Percentiles rank a stretch among this genome's conserved stretches.
Evolutionary conservation across 2,113 vertebrate species (phyloP).

Genomic region (Parus major): DNA sequence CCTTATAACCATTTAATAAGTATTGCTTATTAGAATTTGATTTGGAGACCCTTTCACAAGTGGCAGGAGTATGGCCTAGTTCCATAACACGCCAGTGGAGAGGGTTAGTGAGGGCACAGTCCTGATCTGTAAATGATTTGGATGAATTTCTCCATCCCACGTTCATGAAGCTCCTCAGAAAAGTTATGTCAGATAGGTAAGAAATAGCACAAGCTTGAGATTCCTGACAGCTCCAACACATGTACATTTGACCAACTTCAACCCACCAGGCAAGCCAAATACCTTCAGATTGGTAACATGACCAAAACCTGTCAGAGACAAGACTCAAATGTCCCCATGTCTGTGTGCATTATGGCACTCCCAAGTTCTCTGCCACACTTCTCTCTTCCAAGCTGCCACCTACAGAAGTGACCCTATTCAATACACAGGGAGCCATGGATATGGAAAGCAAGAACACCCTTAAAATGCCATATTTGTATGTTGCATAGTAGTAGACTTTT

Average conservation of each 20-base stretch:
- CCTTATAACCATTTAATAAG: not conserved
- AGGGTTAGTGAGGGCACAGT: not conserved
- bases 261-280: not conserved
- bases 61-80: not conserved
- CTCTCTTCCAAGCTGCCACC: not conserved
- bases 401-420: not conserved
- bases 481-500: not conserved
- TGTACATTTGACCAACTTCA: not conserved
- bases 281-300: not conserved
- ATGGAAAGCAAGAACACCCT: not conserved
- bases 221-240: not conserved
- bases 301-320: not conserved
- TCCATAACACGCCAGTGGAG: not conserved
- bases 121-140: not conserved
- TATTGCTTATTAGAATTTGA: not conserved
- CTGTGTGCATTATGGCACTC: not conserved
- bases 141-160: not conserved
- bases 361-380: rapidly evolving
- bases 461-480: not conserved
- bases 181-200: not conserved
- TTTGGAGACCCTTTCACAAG: not conserved
- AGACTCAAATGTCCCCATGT: not conserved
- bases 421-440: not conserved
- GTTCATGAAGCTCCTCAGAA: not conserved
- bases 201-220: not conserved